Percentiles rank a stretch among this genome's conserved stretches.
Evolutionary conservation across 2,888 invertebrate genomes (phyloP).

Genomic region (Atethmia centrago): DNA sequence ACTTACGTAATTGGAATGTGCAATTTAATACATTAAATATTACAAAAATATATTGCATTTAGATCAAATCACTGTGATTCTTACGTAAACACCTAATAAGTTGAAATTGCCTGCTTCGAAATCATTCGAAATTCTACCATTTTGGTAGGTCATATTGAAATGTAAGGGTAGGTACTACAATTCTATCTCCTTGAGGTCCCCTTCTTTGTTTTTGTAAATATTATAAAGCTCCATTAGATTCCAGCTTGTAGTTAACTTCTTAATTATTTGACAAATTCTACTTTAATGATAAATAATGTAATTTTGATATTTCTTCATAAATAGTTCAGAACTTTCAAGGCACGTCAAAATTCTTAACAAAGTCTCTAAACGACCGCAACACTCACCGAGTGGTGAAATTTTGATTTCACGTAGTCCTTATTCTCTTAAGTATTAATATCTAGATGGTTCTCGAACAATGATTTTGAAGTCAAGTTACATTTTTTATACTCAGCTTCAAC

Average conservation of each 20-base stretch:
- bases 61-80: slow-evolving; percentile 40
- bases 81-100: slow-evolving; percentile 22
- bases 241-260: slow-evolving; percentile 1
- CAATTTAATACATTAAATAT: slow-evolving; percentile 47
- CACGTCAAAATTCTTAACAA: slow-evolving; percentile 57
- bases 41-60: slow-evolving; percentile 60
- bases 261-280: slow-evolving; percentile 24
- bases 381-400: slow-evolving; percentile 33
- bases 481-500: not conserved
- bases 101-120: slow-evolving; percentile 26
- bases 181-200: not conserved
- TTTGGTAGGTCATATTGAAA: not conserved
- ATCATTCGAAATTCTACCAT: slow-evolving; percentile 3
- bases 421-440: slow-evolving; percentile 24
- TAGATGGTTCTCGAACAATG: not conserved
- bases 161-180: not conserved
- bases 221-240: slow-evolving; percentile 9
- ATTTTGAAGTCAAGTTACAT: slow-evolving; percentile 8
- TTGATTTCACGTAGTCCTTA: slow-evolving; percentile 27
- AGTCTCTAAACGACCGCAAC: slow-evolving; percentile 23
- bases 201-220: slow-evolving; percentile 3
- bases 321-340: slow-evolving; percentile 55
- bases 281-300: slow-evolving; percentile 17
- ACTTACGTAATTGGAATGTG: slow-evolving; percentile 70
- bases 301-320: slow-evolving; percentile 41